These are phyloP conservation scores for Zaprionus ornatus DNA, from an alignment of 1,140 invertebrate genomes.

Conservation along the genomic window DNA sequence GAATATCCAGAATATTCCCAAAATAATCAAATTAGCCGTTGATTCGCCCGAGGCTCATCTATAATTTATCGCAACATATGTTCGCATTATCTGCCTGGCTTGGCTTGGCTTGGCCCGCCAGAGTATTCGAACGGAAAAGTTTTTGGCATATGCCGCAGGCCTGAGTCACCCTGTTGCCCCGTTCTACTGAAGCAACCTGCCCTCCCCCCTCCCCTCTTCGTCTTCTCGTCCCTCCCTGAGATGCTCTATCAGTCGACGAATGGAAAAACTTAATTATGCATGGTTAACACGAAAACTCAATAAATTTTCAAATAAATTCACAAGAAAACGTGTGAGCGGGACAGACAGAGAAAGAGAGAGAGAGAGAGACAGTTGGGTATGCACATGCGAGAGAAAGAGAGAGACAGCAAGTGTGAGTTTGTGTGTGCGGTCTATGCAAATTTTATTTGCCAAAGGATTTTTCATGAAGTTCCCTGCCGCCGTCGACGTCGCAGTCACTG, in stretches of 20 bases:
- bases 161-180: not conserved
- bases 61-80: conserved; percentile 5
- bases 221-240: conserved; percentile 26
- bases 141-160: conserved; percentile 32
- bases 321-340: conserved; percentile 40
- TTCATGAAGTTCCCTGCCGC: conserved; percentile 67
- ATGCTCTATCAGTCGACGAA: conserved; percentile 11
- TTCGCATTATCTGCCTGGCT: conserved; percentile 1
- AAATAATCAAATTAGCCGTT: not conserved
- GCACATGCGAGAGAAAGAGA: conserved; percentile 29
- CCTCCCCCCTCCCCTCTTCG: not conserved
- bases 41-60: conserved; percentile 1
- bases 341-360: not conserved
- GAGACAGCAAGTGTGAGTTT: conserved; percentile 11
- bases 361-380: conserved; percentile 6
- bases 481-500: conserved; percentile 10
- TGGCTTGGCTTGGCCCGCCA: not conserved
- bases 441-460: conserved; percentile 81
- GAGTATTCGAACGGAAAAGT: conserved; percentile 34
- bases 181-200: not conserved
- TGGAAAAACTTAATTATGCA: conserved; percentile 82
- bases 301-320: conserved; percentile 83
- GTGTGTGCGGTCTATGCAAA: conserved; percentile 66
- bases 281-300: conserved; percentile 83
- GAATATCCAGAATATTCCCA: too few species aligned